Base-by-base conservation (phyloP, 2,888 invertebrate genomes). In the Chrysolina oricalcia region DNA sequence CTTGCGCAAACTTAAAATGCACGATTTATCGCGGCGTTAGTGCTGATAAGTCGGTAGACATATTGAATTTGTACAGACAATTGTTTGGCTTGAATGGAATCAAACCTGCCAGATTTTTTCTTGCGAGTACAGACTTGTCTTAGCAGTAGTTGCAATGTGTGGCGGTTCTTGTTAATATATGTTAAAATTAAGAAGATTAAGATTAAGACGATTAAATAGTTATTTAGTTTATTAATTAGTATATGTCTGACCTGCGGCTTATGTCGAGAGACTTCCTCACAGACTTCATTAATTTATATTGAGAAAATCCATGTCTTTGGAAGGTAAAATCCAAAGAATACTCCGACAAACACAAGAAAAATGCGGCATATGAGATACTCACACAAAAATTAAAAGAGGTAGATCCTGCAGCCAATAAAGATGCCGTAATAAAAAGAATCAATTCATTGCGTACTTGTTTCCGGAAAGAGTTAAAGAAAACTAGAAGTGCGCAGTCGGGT, bases 111-210 rank as follows among this genome's bases (percentile, higher is more conserved):
- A 53, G 53, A 53, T 53, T 19, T 53, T 53, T 53, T 21, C 53
- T 53, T 53, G 53, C 53, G 53, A 53, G 53, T 53, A 53, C 53
- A 53, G 53, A 53, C 5, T 53, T 23, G 53, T 53, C 53, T 53
- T 53, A 53, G 13, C 23, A 21, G 21, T 53, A 53, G 53, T 21
- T 53, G 53, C 53, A 21, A 21, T 53, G 13, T 23, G 53, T 53
- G 21, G 21, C 23, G 21, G 15, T 15, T 53, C 13, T 9, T 13
- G 11, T 21, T 53, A 53, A 53, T 53, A 53, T 21, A 53, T 53
- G 21, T 53, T 53, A 21, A 53, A 53, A 53, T 53, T 53, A 13
- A 53, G 21, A 53, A 53, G 53, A 21, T 53, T 53, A 21, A 53
- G 21, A 53, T 53, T 53, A 13, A 53, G 21, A 53, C 21, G 53